phyloP scores from a whole-genome alignment of 2,888 invertebrate genomes.

The Nebria brevicollis region DNA sequence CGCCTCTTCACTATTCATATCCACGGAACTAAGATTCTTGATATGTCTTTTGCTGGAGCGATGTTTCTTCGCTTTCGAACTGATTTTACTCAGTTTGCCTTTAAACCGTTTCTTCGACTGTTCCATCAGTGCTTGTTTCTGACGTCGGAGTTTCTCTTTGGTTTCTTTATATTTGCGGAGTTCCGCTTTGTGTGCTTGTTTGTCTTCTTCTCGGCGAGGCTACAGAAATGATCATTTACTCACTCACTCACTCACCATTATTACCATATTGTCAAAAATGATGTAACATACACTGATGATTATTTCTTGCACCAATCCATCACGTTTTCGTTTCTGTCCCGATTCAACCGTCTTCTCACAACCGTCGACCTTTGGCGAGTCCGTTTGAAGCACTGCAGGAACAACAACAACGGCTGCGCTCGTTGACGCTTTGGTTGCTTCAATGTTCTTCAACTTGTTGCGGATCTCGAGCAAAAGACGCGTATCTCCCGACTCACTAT shows the following conservation, averaged over 20 bases:
- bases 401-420: constrained; percentile 38
- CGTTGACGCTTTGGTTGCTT: constrained; percentile 53
- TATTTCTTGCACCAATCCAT: constrained; percentile 71
- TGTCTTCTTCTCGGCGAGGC: constrained; percentile 86
- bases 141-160: constrained; percentile 79
- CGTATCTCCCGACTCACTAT: constrained; percentile 61
- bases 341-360: constrained; percentile 50
- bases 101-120: constrained; percentile 65
- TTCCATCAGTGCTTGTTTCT: constrained; percentile 68
- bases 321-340: constrained; percentile 62
- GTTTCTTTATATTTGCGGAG: constrained; percentile 81
- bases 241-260: constrained; percentile 28
- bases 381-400: constrained; percentile 56
- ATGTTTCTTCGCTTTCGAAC: constrained; percentile 53
- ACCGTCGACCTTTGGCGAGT: constrained; percentile 31
- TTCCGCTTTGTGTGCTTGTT: constrained; percentile 74
- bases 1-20: constrained; percentile 65
- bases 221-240: constrained; percentile 57
- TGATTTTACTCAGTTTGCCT: constrained; percentile 59
- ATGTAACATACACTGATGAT: constrained; percentile 71
- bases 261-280: constrained; percentile 27
- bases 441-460: constrained; percentile 58
- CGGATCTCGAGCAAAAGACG: constrained; percentile 59
- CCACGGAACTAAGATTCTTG: constrained; percentile 57
- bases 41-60: constrained; percentile 55